phyloP scores from a whole-genome alignment of 2,113 vertebrate species.

The Lycocorax pyrrhopterus region DNA sequence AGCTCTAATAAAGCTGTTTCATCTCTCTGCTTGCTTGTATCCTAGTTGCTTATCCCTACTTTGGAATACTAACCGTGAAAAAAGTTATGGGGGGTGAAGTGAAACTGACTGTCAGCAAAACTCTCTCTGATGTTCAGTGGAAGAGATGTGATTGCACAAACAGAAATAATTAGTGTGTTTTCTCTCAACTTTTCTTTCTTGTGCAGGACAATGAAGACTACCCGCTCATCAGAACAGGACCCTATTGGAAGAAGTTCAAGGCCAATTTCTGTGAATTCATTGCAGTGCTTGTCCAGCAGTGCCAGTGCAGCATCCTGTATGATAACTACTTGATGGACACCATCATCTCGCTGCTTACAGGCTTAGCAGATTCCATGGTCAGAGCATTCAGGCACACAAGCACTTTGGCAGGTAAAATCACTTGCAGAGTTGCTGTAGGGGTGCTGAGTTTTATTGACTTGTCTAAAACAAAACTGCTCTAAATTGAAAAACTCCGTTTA shows the following conservation, averaged over 20 bases:
- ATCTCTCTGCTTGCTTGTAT: not conserved
- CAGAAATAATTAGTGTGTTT: not conserved
- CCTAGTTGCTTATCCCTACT: not conserved
- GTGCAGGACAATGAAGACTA: slow-evolving; percentile 83
- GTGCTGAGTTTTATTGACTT: not conserved
- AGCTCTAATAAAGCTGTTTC: not conserved
- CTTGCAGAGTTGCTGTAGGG: not conserved
- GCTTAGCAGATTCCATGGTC: slow-evolving; percentile 82
- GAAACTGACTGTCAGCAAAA: not conserved
- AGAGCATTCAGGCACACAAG: slow-evolving; percentile 91
- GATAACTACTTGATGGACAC: slow-evolving; percentile 86
- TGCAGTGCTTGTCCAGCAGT: slow-evolving; percentile 81
- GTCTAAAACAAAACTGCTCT: not conserved
- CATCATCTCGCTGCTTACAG: slow-evolving; percentile 83
- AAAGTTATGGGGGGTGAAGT: rapidly evolving
- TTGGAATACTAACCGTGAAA: not conserved
- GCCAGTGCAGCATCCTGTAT: slow-evolving; percentile 83
- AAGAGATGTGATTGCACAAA: not conserved
- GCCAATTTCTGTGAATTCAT: slow-evolving; percentile 89
- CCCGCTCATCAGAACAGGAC: slow-evolving; percentile 81
- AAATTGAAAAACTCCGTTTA: not conserved
- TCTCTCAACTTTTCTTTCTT: not conserved
- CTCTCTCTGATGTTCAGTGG: not conserved
- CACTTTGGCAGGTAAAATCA: slow-evolving; percentile 83
- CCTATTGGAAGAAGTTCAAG: slow-evolving; percentile 86